phyloP scores from a whole-genome alignment of 2,888 invertebrate species.

The Odontocolon sp. region DNA sequence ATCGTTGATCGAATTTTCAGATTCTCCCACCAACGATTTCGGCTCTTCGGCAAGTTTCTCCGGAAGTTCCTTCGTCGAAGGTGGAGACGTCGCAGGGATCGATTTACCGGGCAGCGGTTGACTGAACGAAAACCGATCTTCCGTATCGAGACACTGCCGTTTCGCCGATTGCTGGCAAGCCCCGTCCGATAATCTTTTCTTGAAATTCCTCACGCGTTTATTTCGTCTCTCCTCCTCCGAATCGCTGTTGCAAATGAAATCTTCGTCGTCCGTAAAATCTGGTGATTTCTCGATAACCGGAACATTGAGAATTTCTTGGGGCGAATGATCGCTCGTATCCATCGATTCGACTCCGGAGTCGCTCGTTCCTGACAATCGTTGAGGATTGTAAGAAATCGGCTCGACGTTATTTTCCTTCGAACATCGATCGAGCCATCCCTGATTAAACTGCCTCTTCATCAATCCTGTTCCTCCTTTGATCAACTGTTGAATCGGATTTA shows the following conservation, averaged over 20 bases:
- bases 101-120: conserved; percentile 8
- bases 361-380: conserved; percentile 68
- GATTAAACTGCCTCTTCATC: conserved; percentile 80
- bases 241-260: conserved; percentile 87
- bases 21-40: too few relatives aligned
- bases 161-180: conserved; percentile 44
- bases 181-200: conserved; percentile 80
- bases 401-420: conserved; percentile 69
- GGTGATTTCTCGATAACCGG: neutral
- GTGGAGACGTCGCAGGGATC: neutral
- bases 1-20: too few relatives aligned
- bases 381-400: conserved; percentile 41
- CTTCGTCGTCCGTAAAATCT: conserved; percentile 84
- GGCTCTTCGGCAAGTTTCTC: neutral
- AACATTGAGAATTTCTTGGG: conserved; percentile 36
- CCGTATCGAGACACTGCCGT: conserved; percentile 37
- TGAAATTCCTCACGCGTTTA: conserved; percentile 83
- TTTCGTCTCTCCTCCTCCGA: conserved; percentile 82
- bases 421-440: conserved; percentile 84
- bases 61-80: neutral
- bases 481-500: conserved; percentile 76
- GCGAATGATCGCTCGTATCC: conserved; percentile 67
- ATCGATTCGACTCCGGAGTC: conserved; percentile 77
- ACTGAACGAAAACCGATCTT: conserved; percentile 26
- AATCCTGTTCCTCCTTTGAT: conserved; percentile 65